Evolutionary conservation across 2,888 invertebrate genomes (phyloP), one percentile per base, ranked within the genome.

Genomic region (Coenonympha glycerion): DNA sequence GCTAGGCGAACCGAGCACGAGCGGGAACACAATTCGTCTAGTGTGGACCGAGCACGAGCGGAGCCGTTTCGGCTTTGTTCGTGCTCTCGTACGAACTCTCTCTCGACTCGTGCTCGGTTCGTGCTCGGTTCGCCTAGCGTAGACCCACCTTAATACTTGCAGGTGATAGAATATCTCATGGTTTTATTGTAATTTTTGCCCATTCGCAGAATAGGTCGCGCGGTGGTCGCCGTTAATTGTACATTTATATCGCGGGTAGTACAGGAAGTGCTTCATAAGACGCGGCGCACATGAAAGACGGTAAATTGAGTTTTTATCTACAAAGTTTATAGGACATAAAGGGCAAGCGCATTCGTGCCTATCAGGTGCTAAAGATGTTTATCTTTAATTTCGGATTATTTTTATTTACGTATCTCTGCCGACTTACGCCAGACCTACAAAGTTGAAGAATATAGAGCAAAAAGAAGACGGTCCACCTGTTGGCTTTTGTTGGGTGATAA

Each of bases 121-220:
- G n/a, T n/a, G n/a, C n/a, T n/a, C n/a, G n/a, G n/a, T n/a, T n/a
- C n/a, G n/a, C n/a, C n/a, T n/a, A n/a, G n/a, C n/a, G n/a, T n/a
- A n/a, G n/a, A n/a, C n/a, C n/a, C n/a, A n/a, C n/a, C n/a, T n/a
- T n/a, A n/a, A n/a, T n/a, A n/a, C n/a, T n/a, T 31, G 31, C 44
- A 31, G 44, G 44, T 44, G 44, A 0, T n/a, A n/a, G n/a, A n/a
- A n/a, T 33, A 22, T 21, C 15, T 16, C 24, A 24, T 21, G 21
- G 45, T 45, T 34, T 34, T 45, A 21, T 34, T 34, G 24, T 45
- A 45, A 34, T 18, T 33, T 45, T 24, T 34, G 24, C 34, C n/a
- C 24, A 34, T 45, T 34, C 34, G 45, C 15, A 11, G 45, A 45
- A 45, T 24, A 16, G 34, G 24, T 45, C 45, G 45, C 45, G 45